Base-by-base conservation (phyloP, 2,113 vertebrate species). In the Cepphus grylle region DNA sequence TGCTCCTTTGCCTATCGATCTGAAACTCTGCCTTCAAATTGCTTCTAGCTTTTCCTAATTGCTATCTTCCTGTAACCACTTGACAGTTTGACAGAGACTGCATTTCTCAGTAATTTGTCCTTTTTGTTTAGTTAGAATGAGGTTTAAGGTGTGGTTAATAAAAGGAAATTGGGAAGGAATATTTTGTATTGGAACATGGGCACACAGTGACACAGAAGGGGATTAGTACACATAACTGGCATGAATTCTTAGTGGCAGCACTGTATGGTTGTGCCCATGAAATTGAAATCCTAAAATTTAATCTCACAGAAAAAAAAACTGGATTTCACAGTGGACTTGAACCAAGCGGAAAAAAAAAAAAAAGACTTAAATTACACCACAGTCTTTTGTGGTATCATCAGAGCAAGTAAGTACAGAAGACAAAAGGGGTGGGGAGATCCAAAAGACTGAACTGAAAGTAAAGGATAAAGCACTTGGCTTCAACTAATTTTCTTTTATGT, bases 1-100 rank as follows among this genome's bases (percentile, higher is more conserved):
- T 90, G 86, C 53, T 96, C 49, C 70, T 93, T 66, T 90, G 73
- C 70, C 36, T 83, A 94, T 91, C 12, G 73, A 85, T 95, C 81
- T 76, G 49, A 81, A 76, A 32, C 45, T 45, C 72, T 93, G 90
- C 43, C 78, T 93, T 94, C 74, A 93, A 85, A 73, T 59, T 94
- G 84, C 92, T 95, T 93, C 78, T 93, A 95, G 87, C 70, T 93
- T 90, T 81, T 74, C 86, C 87, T 94, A 95, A 96, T 95, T 96
- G 96, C 90, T 52, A 5, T 79, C 73, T 96, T 96, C 86, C 84
- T 94, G 81, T 89, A 96, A 93, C 52, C 4, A 12, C 86, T 26
- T 86, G 86, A 94, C 67, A 73, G 76, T n/a, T 85, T 49, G 86
- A 94, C 70, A 85, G 84, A 74, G 66, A 34, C 62, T 72, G 66